These are phyloP conservation scores for Siniperca chuatsi DNA, from an alignment of 2,113 vertebrate species.

Conservation along the genomic window DNA sequence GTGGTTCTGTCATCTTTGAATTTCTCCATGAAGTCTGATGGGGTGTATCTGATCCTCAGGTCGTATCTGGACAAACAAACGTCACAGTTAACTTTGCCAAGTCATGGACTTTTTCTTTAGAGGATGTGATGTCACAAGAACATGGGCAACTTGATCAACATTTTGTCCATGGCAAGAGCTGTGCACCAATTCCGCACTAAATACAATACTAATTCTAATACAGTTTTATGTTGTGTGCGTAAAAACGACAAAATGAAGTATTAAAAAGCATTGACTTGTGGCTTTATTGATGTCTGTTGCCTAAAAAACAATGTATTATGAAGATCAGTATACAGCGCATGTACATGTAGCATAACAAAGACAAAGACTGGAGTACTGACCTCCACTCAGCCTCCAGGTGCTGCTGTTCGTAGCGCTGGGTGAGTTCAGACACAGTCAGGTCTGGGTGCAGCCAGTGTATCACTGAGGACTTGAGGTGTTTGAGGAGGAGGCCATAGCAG, in stretches of 20 bases:
- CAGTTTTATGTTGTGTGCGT: not conserved
- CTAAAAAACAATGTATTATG: too few species aligned
- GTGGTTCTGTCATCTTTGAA: conserved; percentile 93
- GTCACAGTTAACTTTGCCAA: not conserved
- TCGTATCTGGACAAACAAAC: conserved; percentile 88
- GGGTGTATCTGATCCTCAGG: conserved; percentile 92
- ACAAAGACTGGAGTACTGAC: conserved; percentile 67
- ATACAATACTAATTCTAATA: not conserved
- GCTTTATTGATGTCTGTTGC: too few species aligned
- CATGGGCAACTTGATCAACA: not conserved
- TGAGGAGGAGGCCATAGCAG: conserved; percentile 93
- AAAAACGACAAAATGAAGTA: too few species aligned
- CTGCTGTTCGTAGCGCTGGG: conserved; percentile 90
- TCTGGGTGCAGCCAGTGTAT: conserved; percentile 93
- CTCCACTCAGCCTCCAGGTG: conserved; percentile 97
- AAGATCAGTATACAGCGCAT: too few species aligned
- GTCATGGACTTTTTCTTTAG: not conserved
- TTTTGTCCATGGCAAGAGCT: not conserved
- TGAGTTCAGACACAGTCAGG: conserved; percentile 89
- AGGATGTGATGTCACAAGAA: too few species aligned
- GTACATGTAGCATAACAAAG: too few species aligned
- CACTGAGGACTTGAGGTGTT: conserved; percentile 94
- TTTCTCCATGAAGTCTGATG: conserved; percentile 88
- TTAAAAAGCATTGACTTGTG: too few species aligned
- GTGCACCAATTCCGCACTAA: not conserved